Percentiles rank a stretch among this genome's conserved stretches.
Evolutionary conservation across 2,888 invertebrate species (phyloP).

Genomic region (Harpagoxenus sublaevis): DNA sequence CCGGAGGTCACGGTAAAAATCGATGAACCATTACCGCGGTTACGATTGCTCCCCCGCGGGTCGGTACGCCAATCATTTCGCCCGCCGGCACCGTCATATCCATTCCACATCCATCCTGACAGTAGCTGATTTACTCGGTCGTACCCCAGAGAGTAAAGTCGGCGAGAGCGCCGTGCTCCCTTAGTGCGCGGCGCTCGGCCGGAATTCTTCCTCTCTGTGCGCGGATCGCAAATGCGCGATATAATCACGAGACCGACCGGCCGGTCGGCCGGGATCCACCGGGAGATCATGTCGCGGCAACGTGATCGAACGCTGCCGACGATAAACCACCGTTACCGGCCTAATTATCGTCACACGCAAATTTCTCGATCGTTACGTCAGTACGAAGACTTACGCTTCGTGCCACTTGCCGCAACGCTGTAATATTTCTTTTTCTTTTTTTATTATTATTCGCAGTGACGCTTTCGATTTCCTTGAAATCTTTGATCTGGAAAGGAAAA

Average conservation of each 20-base stretch:
- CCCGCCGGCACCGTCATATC: slow-evolving; percentile 68
- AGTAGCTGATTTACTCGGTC: slow-evolving; percentile 75
- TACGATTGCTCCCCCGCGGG: slow-evolving; percentile 69
- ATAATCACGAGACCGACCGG: slow-evolving; percentile 43
- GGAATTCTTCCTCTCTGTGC: slow-evolving; percentile 46
- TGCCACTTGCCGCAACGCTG: background rate
- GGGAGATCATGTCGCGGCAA: slow-evolving; percentile 32
- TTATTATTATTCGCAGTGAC: background rate
- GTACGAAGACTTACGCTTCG: background rate
- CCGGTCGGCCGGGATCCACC: background rate
- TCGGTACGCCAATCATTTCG: slow-evolving; percentile 77
- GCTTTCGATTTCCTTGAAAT: background rate
- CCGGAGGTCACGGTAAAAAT: slow-evolving; percentile 68
- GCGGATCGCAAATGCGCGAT: slow-evolving; percentile 30
- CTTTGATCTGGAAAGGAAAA: background rate
- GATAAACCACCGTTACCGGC: background rate
- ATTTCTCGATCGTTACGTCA: slow-evolving; percentile 6
- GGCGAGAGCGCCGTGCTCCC: slow-evolving; percentile 52
- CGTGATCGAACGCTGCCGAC: slow-evolving; percentile 17
- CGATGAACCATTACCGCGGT: slow-evolving; percentile 68
- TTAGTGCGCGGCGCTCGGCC: slow-evolving; percentile 50
- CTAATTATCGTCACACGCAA: slow-evolving; percentile 23
- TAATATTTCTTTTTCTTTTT: background rate
- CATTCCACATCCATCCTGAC: slow-evolving; percentile 66
- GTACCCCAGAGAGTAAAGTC: slow-evolving; percentile 62